Evolutionary conservation across 2,797 vertebrate species (phyloP), one percentile per base, ranked within the genome.

Genomic region (Micromesistius poutassou): DNA sequence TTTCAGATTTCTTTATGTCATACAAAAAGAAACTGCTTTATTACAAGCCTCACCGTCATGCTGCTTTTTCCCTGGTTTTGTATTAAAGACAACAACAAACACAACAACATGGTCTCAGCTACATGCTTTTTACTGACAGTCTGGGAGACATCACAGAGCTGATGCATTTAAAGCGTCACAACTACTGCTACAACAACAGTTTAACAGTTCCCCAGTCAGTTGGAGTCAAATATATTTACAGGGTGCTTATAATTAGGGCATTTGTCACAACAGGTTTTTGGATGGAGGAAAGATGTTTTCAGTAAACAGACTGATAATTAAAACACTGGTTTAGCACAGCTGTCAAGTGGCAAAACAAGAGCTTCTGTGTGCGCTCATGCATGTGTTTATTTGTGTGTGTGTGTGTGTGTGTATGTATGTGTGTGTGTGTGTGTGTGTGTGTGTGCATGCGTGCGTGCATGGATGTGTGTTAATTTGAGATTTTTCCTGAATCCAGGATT

Each of bases 41-140:
- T 28, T 68, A 81, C 85, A 85, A 85, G 72, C 75, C 28, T 78
- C 76, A 83, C 91, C 85, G 91, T 91, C 76, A 81, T 85, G 88
- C 85, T 93, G 88, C 31, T 71, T 71, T 91, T 90, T 80, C 80
- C 84, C 87, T 90, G 87, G 78, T 91, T 94, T 95, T 91, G 80
- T 93, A 94, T 93, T 94, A 94, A 95, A 94, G 66, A 79, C 82
- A 62, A 62, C 55, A 68, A 28, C 25, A 68, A 68, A 68, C 62
- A 68, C 62, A 78, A 71, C 79, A 85, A 77, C 30, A 70, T 81
- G 71, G n/a, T 46, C 66, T 68, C 62, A 85, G 78, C 80, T 81
- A 76, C 36, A 84, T 31, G 70, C 7, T 31, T 71, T 71, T 19
- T 19, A 28, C 9, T 62, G 22, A 9, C 25, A 19, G 4, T 3